Percentiles rank a stretch among this genome's conserved stretches.
These are phyloP conservation scores for Dicrurus megarhynchus DNA, from an alignment of 2,113 vertebrate genomes.

Conservation along the genomic window DNA sequence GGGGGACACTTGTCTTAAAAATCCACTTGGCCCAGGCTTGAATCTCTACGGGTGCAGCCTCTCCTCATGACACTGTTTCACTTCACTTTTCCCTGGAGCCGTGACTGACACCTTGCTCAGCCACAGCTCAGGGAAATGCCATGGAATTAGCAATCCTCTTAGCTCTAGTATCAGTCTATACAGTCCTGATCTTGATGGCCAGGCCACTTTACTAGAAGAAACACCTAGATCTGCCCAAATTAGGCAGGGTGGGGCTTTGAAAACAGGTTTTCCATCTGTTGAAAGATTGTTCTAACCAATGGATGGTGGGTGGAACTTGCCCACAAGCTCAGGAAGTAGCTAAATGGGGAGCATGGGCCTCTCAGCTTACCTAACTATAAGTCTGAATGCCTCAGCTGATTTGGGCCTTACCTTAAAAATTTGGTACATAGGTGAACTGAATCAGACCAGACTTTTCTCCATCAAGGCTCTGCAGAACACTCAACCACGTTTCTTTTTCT, in stretches of 20 bases:
- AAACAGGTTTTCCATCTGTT: constrained; percentile 21
- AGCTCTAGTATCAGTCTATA: background rate
- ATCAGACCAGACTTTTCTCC: background rate
- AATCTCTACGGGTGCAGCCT: background rate
- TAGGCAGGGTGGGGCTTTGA: background rate
- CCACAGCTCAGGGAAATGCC: background rate
- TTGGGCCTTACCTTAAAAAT: background rate
- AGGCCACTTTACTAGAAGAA: background rate
- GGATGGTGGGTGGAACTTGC: background rate
- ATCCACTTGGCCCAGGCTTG: background rate
- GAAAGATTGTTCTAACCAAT: background rate
- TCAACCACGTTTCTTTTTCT: background rate
- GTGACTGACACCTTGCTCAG: background rate
- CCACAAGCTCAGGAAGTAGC: constrained; percentile 32
- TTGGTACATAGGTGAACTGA: background rate
- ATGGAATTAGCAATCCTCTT: background rate
- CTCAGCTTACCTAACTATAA: background rate
- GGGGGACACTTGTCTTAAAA: background rate
- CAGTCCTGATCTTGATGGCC: background rate
- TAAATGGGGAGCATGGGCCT: background rate
- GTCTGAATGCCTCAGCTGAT: background rate
- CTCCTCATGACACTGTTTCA: background rate
- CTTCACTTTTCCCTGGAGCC: background rate
- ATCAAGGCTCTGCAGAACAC: background rate
- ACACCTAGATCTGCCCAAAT: background rate